Base-by-base conservation (phyloP, 2,797 vertebrate genomes). In the Lepilemur ruficaudatus region DNA sequence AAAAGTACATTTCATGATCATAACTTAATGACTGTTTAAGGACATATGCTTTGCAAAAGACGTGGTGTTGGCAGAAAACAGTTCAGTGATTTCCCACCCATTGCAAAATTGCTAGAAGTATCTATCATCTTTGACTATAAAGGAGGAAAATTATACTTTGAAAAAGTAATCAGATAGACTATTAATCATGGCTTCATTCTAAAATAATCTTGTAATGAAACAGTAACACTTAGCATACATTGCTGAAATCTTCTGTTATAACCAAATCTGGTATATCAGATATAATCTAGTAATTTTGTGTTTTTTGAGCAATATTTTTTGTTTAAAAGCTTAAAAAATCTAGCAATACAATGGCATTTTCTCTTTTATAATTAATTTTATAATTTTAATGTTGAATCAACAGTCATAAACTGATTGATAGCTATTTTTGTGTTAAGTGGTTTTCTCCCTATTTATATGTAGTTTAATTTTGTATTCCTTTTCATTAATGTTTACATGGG, bases 241-340 rank as follows among this genome's bases (percentile, higher is more conserved):
- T 90, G 18, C n/a, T 90, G 52, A 92, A 88, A n/a, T 78, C 94
- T 13, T 80, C 28, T 86, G 93, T 80, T 91, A 70, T 91, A 90
- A 81, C 30, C n/a, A 90, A 95, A 32, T 55, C 17, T 70, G 75
- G n/a, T 43, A 23, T 59, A 78, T 86, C 35, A 75, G 32, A 35
- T 14, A 94, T 50, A 46, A 84, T 30, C 2, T 6, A 83, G 80
- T 18, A 65, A 48, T 65, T 89, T 76, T 88, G 7, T 46, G 81
- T 81, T 75, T 63, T 46, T 95, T 93, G 57, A 15, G 59, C 8
- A 78, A 75, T 30, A 8, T 2, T 18, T 78, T 89, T 73, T 69
- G 32, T 69, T 65, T 67, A 20, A 67, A 63, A 73, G 7, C 72
- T 30, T 41, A 83, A 72, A 67, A 86, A 95, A 17, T 46, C 2